Percentiles rank a stretch among this genome's conserved stretches.
Evolutionary conservation across 2,797 vertebrate genomes (phyloP).

Genomic region (Calcarius lapponicus): DNA sequence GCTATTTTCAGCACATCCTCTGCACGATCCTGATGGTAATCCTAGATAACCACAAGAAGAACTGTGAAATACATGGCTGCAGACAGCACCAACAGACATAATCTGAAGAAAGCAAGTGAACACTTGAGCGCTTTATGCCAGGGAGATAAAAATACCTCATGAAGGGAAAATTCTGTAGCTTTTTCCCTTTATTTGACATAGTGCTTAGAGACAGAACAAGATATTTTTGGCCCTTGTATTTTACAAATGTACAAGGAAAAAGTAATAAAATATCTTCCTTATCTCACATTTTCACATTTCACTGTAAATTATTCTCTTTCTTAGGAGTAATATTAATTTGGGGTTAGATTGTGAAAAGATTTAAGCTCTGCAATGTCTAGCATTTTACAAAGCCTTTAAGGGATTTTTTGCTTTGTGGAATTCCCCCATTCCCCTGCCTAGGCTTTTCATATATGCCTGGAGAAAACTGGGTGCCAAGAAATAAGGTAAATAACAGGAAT

Average conservation of each 20-base stretch:
- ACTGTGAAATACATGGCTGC: not conserved
- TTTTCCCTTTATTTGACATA: not conserved
- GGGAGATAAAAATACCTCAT: not conserved
- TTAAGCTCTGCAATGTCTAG: not conserved
- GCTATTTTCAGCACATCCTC: not conserved
- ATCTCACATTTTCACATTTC: not conserved
- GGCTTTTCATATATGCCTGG: not conserved
- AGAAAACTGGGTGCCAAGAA: not conserved
- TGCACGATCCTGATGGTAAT: not conserved
- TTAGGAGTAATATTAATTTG: not conserved
- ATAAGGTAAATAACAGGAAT: not conserved
- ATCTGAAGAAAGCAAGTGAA: not conserved
- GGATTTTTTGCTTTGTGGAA: not conserved
- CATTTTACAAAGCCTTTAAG: not conserved
- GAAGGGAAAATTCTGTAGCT: not conserved
- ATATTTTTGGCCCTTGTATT: not conserved
- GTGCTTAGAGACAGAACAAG: not conserved
- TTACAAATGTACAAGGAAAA: not conserved
- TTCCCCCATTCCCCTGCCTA: not conserved
- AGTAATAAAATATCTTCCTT: not conserved
- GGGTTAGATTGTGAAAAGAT: not conserved
- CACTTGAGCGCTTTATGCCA: not conserved
- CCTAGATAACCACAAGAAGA: not conserved
- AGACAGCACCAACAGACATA: not conserved
- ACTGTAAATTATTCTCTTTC: not conserved